A percentile compares a stretch with the other conserved stretches of the same genome.
phyloP scores from a whole-genome alignment of 2,113 vertebrate species.

The Dipodomys stephensi region DNA sequence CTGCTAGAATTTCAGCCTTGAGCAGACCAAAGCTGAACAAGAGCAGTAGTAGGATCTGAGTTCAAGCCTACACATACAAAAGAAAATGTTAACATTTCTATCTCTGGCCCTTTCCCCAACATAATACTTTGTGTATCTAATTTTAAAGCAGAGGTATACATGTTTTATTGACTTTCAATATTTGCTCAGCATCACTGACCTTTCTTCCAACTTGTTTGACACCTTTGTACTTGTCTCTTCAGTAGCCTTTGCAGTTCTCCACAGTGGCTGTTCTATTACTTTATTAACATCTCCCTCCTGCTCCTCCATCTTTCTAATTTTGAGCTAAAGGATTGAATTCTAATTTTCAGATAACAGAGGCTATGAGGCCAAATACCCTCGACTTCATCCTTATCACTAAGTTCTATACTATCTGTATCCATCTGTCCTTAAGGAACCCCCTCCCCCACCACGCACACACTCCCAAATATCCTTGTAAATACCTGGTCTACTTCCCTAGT shows the following conservation, averaged over 20 bases:
- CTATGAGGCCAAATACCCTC: background rate
- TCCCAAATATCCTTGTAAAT: background rate
- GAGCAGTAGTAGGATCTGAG: too few relatives aligned
- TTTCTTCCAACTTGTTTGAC: background rate
- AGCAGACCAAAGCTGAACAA: too few relatives aligned
- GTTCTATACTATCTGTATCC: background rate
- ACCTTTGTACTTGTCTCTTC: too few relatives aligned
- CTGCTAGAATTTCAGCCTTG: too few relatives aligned
- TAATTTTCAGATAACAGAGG: slow-evolving; percentile 9
- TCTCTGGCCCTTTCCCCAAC: background rate
- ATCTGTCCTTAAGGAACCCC: background rate
- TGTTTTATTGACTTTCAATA: background rate
- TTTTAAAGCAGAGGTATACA: background rate
- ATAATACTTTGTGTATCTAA: background rate
- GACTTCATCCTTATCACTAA: background rate
- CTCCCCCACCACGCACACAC: background rate
- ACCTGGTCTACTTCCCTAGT: background rate
- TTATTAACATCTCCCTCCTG: background rate
- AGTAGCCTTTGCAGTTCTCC: background rate
- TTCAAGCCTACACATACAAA: too few relatives aligned
- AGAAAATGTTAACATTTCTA: background rate
- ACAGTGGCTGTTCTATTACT: background rate
- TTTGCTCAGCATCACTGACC: background rate
- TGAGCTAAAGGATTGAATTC: slow-evolving; percentile 22
- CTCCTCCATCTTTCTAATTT: background rate